Conservation (phyloP, 2,113 vertebrate genomes). For the Caloenas nicobarica region DNA sequence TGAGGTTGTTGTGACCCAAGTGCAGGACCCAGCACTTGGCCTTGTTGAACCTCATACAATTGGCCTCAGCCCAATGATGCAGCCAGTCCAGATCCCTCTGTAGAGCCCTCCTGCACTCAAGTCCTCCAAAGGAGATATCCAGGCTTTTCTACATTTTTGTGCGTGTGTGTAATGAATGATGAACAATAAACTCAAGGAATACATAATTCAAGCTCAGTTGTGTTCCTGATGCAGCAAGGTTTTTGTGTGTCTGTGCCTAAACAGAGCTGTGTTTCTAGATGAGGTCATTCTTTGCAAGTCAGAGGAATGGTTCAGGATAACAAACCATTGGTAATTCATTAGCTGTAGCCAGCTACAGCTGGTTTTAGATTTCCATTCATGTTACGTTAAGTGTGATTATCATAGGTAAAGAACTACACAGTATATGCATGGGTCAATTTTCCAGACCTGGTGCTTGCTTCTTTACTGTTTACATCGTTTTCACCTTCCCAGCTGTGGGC, state of each 20-base stretch:
- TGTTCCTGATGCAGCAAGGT: not conserved
- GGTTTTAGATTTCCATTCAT: not conserved
- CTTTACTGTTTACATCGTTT: not conserved
- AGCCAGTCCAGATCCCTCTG: not conserved
- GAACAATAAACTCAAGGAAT: not conserved
- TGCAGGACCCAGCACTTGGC: fast-evolving
- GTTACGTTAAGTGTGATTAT: not conserved
- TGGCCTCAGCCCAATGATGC: fast-evolving
- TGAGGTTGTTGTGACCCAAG: not conserved
- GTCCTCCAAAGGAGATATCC: not conserved
- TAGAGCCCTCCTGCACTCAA: not conserved
- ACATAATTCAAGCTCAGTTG: not conserved
- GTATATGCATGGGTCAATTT: not conserved
- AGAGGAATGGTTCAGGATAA: not conserved
- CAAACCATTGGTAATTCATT: not conserved
- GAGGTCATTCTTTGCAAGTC: not conserved
- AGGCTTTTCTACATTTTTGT: not conserved
- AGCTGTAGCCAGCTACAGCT: not conserved
- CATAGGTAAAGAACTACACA: not conserved
- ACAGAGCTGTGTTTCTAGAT: not conserved
- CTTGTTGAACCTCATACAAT: not conserved
- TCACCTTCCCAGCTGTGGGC: not conserved
- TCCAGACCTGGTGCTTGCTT: not conserved
- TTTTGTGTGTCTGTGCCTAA: not conserved
- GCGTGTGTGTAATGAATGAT: not conserved